Conservation (phyloP, 2,888 invertebrate species). For the Tenthredo mesomela region DNA sequence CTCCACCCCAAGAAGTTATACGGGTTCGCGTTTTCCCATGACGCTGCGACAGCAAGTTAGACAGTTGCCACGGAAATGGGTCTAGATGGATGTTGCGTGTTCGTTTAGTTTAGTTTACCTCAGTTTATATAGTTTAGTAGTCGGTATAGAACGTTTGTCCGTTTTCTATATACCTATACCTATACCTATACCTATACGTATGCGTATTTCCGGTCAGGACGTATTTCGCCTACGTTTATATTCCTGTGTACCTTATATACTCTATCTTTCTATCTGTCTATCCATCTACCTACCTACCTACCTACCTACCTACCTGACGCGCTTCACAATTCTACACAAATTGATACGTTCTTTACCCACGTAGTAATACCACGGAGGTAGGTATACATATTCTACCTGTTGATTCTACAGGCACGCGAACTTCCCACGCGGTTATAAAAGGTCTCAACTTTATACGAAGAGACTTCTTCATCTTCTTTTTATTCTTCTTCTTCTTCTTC, state of each 20-base stretch:
- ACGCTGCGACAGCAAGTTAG: constrained; percentile 35
- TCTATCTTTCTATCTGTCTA: background rate
- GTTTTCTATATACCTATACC: background rate
- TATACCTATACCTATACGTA: background rate
- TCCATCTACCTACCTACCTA: background rate
- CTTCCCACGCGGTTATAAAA: constrained; percentile 18
- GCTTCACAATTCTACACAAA: background rate
- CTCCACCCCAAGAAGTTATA: background rate
- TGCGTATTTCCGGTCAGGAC: constrained; percentile 16
- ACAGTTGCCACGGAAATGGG: constrained; percentile 54
- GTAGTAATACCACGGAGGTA: background rate
- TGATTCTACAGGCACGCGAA: constrained; percentile 38
- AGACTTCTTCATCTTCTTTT: constrained; percentile 64
- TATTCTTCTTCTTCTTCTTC: constrained; percentile 64
- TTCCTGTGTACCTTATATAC: background rate
- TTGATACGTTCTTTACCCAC: constrained; percentile 32
- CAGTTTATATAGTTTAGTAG: constrained; percentile 9
- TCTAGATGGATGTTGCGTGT: constrained; percentile 53
- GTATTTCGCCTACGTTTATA: background rate
- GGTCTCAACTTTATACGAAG: background rate
- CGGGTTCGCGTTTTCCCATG: constrained; percentile 31
- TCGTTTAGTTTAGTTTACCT: constrained; percentile 8
- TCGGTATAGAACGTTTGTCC: background rate
- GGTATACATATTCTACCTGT: constrained; percentile 22
- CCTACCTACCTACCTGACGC: background rate